A percentile compares a stretch with the other conserved stretches of the same genome.
Conservation (phyloP, 2,113 vertebrate species). For the Phodopus roborovskii region DNA sequence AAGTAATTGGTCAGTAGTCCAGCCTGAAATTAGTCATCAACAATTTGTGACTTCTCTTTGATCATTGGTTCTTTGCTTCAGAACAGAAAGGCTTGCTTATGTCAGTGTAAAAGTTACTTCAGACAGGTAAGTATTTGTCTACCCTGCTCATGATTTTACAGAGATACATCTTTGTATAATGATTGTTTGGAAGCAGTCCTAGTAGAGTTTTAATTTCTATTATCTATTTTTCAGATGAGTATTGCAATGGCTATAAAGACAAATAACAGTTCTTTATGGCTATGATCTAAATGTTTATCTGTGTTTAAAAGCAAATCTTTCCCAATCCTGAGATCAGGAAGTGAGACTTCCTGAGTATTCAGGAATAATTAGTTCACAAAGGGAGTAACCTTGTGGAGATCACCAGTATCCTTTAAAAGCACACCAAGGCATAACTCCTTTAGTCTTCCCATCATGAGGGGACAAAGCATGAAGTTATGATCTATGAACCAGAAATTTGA, state of each 20-base stretch:
- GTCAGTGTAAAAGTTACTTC: background rate
- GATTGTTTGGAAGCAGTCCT: background rate
- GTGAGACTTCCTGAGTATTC: background rate
- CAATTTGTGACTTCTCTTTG: background rate
- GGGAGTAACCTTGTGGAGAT: background rate
- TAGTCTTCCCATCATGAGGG: background rate
- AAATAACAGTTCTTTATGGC: slow-evolving; percentile 11
- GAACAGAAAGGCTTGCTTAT: background rate
- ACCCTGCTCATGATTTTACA: background rate
- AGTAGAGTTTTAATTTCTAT: slow-evolving; percentile 38
- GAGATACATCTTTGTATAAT: background rate
- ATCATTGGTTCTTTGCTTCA: slow-evolving; percentile 10
- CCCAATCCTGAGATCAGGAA: background rate
- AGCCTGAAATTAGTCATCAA: slow-evolving; percentile 10
- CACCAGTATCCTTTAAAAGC: background rate
- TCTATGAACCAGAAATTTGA: background rate
- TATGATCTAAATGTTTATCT: background rate
- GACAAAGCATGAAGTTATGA: background rate
- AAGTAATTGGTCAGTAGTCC: background rate
- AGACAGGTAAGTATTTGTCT: background rate
- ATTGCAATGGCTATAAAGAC: slow-evolving; percentile 21
- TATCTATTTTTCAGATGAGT: background rate
- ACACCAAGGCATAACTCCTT: background rate
- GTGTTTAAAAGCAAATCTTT: background rate
- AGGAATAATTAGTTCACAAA: background rate